phyloP scores from a whole-genome alignment of 2,888 invertebrate species.

The Cataglyphis livida region DNA sequence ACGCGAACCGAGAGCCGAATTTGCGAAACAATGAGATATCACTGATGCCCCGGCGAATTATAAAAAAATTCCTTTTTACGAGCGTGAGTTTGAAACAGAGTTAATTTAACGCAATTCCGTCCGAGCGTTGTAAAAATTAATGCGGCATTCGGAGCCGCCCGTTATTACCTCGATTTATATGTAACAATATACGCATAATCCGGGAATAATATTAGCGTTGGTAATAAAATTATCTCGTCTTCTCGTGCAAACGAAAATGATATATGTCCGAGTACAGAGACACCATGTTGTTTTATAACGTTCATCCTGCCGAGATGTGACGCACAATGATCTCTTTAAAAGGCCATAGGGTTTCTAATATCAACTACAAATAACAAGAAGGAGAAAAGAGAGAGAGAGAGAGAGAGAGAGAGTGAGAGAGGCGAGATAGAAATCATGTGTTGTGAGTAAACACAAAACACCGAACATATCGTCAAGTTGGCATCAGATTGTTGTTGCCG shows the following conservation, averaged over 20 bases:
- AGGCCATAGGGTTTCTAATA: conserved; percentile 70
- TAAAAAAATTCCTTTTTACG: conserved; percentile 43
- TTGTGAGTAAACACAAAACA: conserved; percentile 67
- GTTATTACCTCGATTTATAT: conserved; percentile 44
- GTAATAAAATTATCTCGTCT: conserved; percentile 24
- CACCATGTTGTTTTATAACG: conserved; percentile 17
- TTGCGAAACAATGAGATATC: conserved; percentile 18
- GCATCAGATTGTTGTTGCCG: conserved; percentile 53
- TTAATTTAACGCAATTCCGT: conserved; percentile 43
- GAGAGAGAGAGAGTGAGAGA: not conserved
- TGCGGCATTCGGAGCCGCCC: conserved; percentile 27
- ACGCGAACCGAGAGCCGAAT: conserved; percentile 12
- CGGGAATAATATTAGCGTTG: conserved; percentile 46
- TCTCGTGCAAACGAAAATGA: conserved; percentile 33
- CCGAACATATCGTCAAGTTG: conserved; percentile 62
- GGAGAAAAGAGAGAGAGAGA: not conserved
- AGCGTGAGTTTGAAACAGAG: conserved; percentile 38
- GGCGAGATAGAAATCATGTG: conserved; percentile 46
- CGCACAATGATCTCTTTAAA: conserved; percentile 69
- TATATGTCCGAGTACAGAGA: not conserved
- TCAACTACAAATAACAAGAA: conserved; percentile 44
- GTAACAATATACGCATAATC: conserved; percentile 53
- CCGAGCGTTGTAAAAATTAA: conserved; percentile 51
- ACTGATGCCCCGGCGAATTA: not conserved
- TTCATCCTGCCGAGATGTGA: conserved; percentile 60